Percentiles rank a stretch among this genome's conserved stretches.
Conservation (phyloP, 2,888 invertebrate species). For the Eristalis arbustorum region DNA sequence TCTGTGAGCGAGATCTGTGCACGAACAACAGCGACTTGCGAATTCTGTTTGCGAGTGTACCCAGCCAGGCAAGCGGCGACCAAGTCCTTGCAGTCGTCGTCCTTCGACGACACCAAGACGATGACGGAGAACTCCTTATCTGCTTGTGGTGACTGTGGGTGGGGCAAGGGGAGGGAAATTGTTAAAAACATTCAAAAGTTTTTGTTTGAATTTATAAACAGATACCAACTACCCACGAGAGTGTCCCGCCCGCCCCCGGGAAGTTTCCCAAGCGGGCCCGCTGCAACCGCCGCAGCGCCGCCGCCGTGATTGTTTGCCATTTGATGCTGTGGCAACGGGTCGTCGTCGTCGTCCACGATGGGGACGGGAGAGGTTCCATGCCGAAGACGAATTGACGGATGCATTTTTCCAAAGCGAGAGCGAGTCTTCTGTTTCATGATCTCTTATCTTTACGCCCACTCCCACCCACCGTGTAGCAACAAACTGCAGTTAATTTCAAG, state of each 20-base stretch:
- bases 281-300: background rate
- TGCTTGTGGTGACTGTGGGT: slow-evolving; percentile 21
- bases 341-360: background rate
- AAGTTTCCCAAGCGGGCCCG: slow-evolving; percentile 5
- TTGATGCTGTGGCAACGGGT: slow-evolving; percentile 10
- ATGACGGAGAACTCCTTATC: slow-evolving; percentile 45
- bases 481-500: slow-evolving; percentile 69
- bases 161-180: slow-evolving; percentile 40
- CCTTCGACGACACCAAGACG: background rate
- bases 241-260: background rate
- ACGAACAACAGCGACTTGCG: background rate
- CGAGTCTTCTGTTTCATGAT: slow-evolving; percentile 53
- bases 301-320: slow-evolving; percentile 40
- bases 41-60: background rate
- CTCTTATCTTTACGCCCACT: slow-evolving; percentile 38
- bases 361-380: background rate
- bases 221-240: slow-evolving; percentile 41
- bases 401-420: slow-evolving; percentile 48
- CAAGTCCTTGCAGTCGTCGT: background rate
- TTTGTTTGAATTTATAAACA: slow-evolving; percentile 70
- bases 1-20: slow-evolving; percentile 14
- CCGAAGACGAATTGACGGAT: slow-evolving; percentile 66
- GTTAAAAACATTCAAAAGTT: slow-evolving; percentile 67
- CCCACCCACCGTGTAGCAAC: slow-evolving; percentile 2
- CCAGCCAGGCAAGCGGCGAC: background rate